Evolutionary conservation across 2,888 invertebrate species (phyloP), one percentile per base, ranked within the genome.

Genomic region (Trichogramma evanescens): DNA sequence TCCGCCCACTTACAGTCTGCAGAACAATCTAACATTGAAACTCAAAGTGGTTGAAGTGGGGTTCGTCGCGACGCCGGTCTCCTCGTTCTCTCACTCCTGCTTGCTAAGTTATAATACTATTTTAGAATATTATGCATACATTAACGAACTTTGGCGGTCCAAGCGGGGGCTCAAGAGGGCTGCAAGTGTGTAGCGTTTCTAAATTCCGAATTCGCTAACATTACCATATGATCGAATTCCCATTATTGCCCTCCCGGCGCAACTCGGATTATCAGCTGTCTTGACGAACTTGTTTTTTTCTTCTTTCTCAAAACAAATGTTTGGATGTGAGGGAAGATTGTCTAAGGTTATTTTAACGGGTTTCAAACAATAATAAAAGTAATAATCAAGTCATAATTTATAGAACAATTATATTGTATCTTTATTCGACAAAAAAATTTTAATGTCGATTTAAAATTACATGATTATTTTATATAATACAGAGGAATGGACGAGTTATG

Each of bases 391-490:
- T 4, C 26, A 26, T 26, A 13, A 48, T n/a, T 42, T 41, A 53
- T 60, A 60, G 52, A 60, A 63, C 55, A 63, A 63, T 60, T 63
- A 63, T 43, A 52, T 7, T 45, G 54, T 55, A 48, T 54, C 40
- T 63, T 63, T 63, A 63, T 63, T 63, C 52, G 56, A 60, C 55
- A 40, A 49, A 54, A 54, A 50, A 26, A 52, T 26, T 56, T 2
- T 48, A 6, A 10, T 63, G 50, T 55, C 58, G 45, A 63, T 55
- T 60, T 58, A 60, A 58, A 63, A 56, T 58, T 58, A 58, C 58
- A 56, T 63, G 58, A 61, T 61, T 63, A 59, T 41, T 56, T 58
- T 61, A 63, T 48, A 48, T 63, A 60, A 63, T 63, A 63, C 63
- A 63, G 45, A 63, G 63, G 63, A 61, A 61, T 63, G 58, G 58